These are phyloP conservation scores for Mareca strepera DNA, from an alignment of 2,797 vertebrate species.

Conservation along the genomic window DNA sequence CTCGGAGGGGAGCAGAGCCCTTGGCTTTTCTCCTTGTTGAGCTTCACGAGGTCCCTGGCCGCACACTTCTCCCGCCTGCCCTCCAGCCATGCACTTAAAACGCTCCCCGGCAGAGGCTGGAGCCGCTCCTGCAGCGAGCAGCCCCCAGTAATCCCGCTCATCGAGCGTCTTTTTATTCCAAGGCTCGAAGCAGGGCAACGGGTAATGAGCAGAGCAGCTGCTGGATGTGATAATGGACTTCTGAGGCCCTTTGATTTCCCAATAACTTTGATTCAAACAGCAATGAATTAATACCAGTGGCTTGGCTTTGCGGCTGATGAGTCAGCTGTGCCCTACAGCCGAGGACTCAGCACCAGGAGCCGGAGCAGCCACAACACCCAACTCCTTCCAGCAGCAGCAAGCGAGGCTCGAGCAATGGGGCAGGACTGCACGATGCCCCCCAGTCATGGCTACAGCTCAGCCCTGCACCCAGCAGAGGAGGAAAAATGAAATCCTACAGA, in stretches of 20 bases:
- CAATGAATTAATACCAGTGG: neutral
- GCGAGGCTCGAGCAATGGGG: neutral
- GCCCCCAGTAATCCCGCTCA: neutral
- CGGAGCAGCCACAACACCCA: neutral
- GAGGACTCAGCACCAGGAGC: neutral
- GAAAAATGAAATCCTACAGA: neutral
- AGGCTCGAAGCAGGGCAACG: neutral
- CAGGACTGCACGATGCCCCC: neutral
- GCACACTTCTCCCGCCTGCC: neutral
- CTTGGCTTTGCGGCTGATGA: neutral
- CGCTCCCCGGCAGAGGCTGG: neutral
- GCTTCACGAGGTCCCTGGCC: neutral
- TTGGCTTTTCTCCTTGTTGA: neutral
- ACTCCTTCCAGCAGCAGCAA: neutral
- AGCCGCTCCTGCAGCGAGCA: neutral
- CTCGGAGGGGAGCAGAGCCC: too few relatives aligned
- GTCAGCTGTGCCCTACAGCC: slow-evolving; percentile 1
- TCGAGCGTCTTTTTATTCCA: neutral
- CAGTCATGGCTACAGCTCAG: neutral
- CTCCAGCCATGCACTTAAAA: neutral
- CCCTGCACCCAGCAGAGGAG: neutral
- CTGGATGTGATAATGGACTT: slow-evolving; percentile 26
- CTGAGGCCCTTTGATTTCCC: slow-evolving; percentile 50
- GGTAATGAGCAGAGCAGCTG: neutral
- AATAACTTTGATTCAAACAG: slow-evolving; percentile 10